Conservation (phyloP, 2,888 invertebrate genomes). For the Parascotia fuliginaria region DNA sequence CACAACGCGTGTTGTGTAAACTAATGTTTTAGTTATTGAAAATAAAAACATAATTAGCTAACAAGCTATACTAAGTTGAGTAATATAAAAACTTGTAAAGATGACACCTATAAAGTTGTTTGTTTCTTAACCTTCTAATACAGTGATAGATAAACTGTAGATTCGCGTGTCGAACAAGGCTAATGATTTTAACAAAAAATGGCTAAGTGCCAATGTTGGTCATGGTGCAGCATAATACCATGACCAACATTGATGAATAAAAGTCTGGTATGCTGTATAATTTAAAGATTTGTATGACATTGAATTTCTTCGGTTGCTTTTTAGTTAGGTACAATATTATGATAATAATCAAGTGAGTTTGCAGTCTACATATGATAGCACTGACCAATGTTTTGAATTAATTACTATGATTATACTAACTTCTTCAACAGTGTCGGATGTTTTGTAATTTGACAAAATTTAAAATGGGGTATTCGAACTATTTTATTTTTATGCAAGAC, state of each 20-base stretch:
- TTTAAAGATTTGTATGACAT: not conserved
- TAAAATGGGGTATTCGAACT: not conserved
- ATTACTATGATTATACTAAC: not conserved
- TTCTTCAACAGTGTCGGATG: not conserved
- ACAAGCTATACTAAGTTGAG: not conserved
- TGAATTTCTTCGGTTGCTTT: no score
- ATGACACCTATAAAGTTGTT: not conserved
- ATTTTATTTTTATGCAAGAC: no score
- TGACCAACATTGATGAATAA: slow-evolving; percentile 39
- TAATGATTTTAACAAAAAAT: slow-evolving; percentile 59
- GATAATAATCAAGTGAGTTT: not conserved
- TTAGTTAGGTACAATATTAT: no score
- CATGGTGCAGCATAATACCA: no score
- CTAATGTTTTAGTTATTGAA: no score
- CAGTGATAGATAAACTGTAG: slow-evolving; percentile 7
- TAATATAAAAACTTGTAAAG: not conserved
- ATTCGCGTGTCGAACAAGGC: slow-evolving; percentile 53
- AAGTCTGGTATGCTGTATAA: slow-evolving; percentile 9
- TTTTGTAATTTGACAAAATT: not conserved
- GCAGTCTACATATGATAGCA: not conserved
- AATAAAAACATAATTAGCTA: not conserved
- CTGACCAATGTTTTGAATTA: not conserved
- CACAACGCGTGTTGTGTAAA: no score
- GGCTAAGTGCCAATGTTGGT: slow-evolving; percentile 42
- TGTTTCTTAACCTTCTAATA: slow-evolving; percentile 20